A percentile compares a stretch with the other conserved stretches of the same genome.
Evolutionary conservation across 2,888 invertebrate species (phyloP).

Genomic region (Notodonta ziczac): DNA sequence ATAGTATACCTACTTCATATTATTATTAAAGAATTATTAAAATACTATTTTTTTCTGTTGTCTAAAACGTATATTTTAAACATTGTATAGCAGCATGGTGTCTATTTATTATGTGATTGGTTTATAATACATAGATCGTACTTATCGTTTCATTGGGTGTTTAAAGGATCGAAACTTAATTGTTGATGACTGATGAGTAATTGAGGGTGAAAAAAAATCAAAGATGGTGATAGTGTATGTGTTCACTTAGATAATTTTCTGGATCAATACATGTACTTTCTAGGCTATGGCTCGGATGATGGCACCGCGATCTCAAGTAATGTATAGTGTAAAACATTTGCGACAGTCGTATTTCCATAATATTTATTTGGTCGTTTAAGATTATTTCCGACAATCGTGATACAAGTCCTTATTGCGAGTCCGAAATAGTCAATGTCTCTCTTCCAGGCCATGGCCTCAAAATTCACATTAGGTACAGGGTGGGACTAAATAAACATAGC

Average conservation of each 20-base stretch:
- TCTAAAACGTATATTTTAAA: background rate
- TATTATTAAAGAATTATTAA: background rate
- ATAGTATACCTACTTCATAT: background rate
- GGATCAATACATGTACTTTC: conserved; percentile 24
- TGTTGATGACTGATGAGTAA: conserved; percentile 6
- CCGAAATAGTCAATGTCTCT: background rate
- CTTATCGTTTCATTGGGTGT: conserved; percentile 29
- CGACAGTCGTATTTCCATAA: background rate
- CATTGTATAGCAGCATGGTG: background rate
- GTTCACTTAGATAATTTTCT: conserved; percentile 49
- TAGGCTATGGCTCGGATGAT: conserved; percentile 16
- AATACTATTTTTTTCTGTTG: too few relatives aligned
- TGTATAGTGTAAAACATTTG: background rate
- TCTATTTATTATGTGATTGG: conserved; percentile 13
- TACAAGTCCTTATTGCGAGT: background rate
- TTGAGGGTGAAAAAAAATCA: conserved; percentile 25
- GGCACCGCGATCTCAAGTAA: background rate
- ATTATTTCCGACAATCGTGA: background rate
- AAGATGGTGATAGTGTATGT: conserved; percentile 42
- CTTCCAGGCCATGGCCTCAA: conserved; percentile 12
- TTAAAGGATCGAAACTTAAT: conserved; percentile 9
- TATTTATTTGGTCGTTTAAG: background rate
- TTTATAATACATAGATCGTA: conserved; percentile 19
- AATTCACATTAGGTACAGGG: conserved; percentile 43
- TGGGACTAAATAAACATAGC: conserved; percentile 36